Evolutionary conservation across 2,113 vertebrate genomes (phyloP).

Genomic region (rabbit (Oryctolagus cuniculus)): mOryCun1.1 NC_091437.1:19276501-19277000

Average conservation of each 20-base stretch:
- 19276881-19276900: background rate
- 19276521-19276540: background rate
- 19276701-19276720: constrained; percentile 13
- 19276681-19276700: background rate
- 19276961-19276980: background rate
- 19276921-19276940: background rate
- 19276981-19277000: background rate
- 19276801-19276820: background rate
- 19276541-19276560: background rate
- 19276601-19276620: background rate
- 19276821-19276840: background rate
- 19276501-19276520: constrained; percentile 5
- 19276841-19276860: background rate
- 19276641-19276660: background rate
- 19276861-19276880: background rate
- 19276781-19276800: background rate
- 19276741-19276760: background rate
- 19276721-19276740: background rate
- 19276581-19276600: constrained; percentile 33
- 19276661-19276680: background rate
- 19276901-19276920: background rate
- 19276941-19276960: background rate
- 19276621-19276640: background rate
- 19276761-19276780: background rate
- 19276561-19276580: background rate